A percentile compares a stretch with the other conserved stretches of the same genome.
These are phyloP conservation scores for Neolamprologus falcicula DNA, from an alignment of 2,113 vertebrate species.

Conservation along the genomic window DNA sequence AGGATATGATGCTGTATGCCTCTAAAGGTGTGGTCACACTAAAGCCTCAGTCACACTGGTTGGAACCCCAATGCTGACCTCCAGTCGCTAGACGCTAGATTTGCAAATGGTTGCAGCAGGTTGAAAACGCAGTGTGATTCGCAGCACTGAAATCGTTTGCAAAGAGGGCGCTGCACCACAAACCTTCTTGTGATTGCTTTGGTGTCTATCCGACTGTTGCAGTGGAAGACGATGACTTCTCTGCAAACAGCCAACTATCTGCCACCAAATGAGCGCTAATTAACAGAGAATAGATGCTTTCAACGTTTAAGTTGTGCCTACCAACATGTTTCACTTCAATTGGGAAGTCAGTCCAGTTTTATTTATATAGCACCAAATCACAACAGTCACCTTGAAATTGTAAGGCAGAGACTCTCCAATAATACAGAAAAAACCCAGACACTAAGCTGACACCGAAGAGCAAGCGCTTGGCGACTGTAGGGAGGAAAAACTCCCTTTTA, in stretches of 20 bases:
- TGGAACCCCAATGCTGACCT: not conserved
- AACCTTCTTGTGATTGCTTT: not conserved
- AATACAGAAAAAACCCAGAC: not conserved
- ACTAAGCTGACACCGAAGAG: not conserved
- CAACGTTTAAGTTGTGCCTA: not conserved
- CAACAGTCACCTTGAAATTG: not conserved
- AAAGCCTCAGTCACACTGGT: not conserved
- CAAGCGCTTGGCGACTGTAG: not conserved
- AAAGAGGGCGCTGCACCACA: not conserved
- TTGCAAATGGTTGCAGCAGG: not conserved
- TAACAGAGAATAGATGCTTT: not conserved
- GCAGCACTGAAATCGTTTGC: not conserved
- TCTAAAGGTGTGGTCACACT: not conserved
- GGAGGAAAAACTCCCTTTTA: not conserved
- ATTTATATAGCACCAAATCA: not conserved
- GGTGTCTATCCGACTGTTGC: not conserved
- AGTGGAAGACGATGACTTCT: not conserved
- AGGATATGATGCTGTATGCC: not conserved
- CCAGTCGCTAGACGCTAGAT: not conserved
- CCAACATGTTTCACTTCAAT: not conserved
- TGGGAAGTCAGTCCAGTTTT: not conserved
- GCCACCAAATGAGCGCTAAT: fast-evolving
- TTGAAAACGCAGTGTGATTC: not conserved
- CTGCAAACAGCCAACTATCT: not conserved
- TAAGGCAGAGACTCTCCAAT: not conserved